Evolutionary conservation across 2,113 vertebrate genomes (phyloP).

Genomic region (Gallinago media): DNA sequence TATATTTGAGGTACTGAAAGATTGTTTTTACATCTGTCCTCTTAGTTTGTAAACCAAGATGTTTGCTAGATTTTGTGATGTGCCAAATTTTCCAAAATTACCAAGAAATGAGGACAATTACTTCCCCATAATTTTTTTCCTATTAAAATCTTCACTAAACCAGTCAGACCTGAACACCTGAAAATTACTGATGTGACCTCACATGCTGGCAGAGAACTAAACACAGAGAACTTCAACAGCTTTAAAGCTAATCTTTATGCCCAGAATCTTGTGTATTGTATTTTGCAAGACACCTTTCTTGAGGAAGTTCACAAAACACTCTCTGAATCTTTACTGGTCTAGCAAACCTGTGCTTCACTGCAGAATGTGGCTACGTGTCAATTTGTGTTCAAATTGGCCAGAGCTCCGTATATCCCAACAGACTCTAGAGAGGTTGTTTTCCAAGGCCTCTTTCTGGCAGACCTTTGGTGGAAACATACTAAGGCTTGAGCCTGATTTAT

Average conservation of each 20-base stretch:
- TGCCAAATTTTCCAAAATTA: not conserved
- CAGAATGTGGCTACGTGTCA: not conserved
- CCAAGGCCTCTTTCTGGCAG: constrained; percentile 32
- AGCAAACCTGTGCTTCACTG: not conserved
- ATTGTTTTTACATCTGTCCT: not conserved
- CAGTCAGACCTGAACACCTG: not conserved
- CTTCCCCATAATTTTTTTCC: not conserved
- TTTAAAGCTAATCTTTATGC: not conserved
- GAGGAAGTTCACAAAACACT: not conserved
- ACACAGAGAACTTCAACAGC: not conserved
- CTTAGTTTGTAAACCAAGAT: not conserved
- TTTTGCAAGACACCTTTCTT: not conserved
- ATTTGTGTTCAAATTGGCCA: constrained; percentile 1
- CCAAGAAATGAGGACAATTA: not conserved
- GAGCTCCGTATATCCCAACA: not conserved
- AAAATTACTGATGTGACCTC: not conserved
- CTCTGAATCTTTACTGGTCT: not conserved
- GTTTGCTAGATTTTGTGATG: not conserved
- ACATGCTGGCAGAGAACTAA: not conserved
- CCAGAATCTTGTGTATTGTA: not conserved
- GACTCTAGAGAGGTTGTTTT: not conserved
- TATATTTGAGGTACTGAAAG: not conserved
- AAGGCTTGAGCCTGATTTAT: not conserved
- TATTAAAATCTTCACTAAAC: not conserved
- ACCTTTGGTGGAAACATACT: not conserved